Conservation (phyloP, 1,140 invertebrate species). For the Callitettix versicolor region DNA sequence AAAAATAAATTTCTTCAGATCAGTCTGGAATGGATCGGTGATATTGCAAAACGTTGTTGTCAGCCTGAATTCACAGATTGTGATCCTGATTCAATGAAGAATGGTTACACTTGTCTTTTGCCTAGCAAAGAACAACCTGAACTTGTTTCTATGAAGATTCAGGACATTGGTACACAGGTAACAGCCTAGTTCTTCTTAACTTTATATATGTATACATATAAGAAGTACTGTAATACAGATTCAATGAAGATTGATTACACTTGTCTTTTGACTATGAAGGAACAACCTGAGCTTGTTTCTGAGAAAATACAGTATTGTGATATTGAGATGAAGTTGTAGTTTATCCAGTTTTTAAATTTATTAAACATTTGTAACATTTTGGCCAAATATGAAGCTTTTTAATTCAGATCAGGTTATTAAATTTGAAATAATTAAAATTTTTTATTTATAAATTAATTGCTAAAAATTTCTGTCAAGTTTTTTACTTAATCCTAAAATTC, state of each 20-base stretch:
- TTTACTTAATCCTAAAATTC: too few relatives aligned
- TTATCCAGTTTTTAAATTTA: too few relatives aligned
- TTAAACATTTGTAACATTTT: too few relatives aligned
- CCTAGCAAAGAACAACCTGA: conserved; percentile 9
- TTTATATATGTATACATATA: too few relatives aligned
- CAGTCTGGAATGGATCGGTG: conserved; percentile 17
- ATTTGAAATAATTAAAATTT: too few relatives aligned
- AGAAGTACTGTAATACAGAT: conserved; percentile 4
- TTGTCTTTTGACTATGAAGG: conserved; percentile 6
- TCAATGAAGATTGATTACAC: conserved; percentile 4
- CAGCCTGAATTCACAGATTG: conserved; percentile 10
- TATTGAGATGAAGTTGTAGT: too few relatives aligned
- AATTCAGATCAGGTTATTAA: too few relatives aligned
- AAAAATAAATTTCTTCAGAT: too few relatives aligned
- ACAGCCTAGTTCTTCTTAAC: neutral
- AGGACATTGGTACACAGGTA: conserved; percentile 15
- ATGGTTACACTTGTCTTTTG: conserved; percentile 7
- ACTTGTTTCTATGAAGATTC: neutral
- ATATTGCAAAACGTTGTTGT: neutral
- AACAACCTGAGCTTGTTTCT: conserved; percentile 6
- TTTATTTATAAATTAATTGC: too few relatives aligned
- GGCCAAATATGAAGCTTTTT: too few relatives aligned
- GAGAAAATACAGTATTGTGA: conserved; percentile 4
- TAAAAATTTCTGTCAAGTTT: too few relatives aligned
- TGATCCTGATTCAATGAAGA: conserved; percentile 3